Percentiles rank a stretch among this genome's conserved stretches.
These are phyloP conservation scores for Brotula barbata DNA, from an alignment of 2,797 vertebrate genomes.

Conservation along the genomic window DNA sequence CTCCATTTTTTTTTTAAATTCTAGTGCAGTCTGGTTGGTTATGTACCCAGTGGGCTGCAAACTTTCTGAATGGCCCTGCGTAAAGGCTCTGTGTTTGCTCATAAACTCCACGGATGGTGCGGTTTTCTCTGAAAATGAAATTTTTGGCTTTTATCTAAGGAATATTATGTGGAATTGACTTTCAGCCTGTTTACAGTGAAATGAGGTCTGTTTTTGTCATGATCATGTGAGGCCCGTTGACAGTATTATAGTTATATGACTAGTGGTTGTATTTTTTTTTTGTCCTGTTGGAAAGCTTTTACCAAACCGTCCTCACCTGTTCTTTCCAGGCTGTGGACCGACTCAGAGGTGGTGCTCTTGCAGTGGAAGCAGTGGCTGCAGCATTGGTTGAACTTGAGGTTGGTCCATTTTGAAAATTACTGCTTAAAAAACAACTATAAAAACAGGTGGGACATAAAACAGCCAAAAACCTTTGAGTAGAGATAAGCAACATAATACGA, in stretches of 20 bases:
- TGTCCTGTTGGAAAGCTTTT: slow-evolving; percentile 4
- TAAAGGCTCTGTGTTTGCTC: too few relatives aligned
- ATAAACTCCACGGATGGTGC: too few relatives aligned
- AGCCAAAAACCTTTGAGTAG: not conserved
- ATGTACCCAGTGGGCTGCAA: too few relatives aligned
- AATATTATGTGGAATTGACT: too few relatives aligned
- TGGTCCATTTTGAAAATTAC: slow-evolving; percentile 30
- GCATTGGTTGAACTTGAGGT: slow-evolving; percentile 98
- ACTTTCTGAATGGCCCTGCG: too few relatives aligned
- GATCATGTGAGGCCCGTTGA: too few relatives aligned
- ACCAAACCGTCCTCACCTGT: slow-evolving; percentile 16
- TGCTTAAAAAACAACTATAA: not conserved
- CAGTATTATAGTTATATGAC: not conserved
- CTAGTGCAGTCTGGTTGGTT: too few relatives aligned
- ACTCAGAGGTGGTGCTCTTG: slow-evolving; percentile 92
- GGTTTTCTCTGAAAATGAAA: too few relatives aligned
- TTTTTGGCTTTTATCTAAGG: too few relatives aligned
- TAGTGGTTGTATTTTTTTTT: slow-evolving; percentile 1
- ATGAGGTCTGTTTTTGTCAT: too few relatives aligned
- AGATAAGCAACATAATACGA: slow-evolving; percentile 7
- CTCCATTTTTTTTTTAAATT: too few relatives aligned
- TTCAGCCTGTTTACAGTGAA: too few relatives aligned
- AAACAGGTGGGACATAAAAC: not conserved
- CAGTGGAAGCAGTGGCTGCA: slow-evolving; percentile 94
- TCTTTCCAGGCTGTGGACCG: slow-evolving; percentile 90